Evolutionary conservation across 2,888 invertebrate species (phyloP), one percentile per base, ranked within the genome.

Genomic region (Drosophila borborema): DNA sequence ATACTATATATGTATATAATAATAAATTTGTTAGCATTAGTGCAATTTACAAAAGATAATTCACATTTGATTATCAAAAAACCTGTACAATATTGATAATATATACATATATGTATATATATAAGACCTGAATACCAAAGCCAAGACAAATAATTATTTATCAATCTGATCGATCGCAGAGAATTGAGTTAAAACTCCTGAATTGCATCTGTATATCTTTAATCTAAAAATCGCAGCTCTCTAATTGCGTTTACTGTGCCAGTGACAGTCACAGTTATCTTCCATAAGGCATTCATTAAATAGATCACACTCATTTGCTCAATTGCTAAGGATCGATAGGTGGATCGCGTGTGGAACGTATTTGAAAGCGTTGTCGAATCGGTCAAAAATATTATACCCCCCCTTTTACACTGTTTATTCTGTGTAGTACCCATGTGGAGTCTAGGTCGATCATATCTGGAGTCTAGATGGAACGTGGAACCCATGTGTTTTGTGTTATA

Each of bases 211-310:
- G 55, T 63, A 53, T 45, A 46, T 36, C 20, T 9, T 54, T 45
- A 60, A 46, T 66, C 16, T 66, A 58, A 51, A 49, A 63, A 61
- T 63, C 38, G 48, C 51, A 66, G 45, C 38, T 64, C 14, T 34
- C 65, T 54, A 64, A 53, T 66, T 66, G 51, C 65, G 65, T 20
- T 45, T 16, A 31, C 53, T 65, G 63, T 62, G 43, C 28, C 40
- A 64, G 31, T 68, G 65, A 48, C 49, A 61, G 61, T 63, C 63
- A 48, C 60, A 65, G 58, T 60, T 67, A 62, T 64, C 79, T 67
- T 67, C 73, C 77, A 64, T 79, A 79, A 79, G 79, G 79, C 79
- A 79, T 79, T 66, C 70, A 61, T 77, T 80, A 73, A 63, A 71
- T 68, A 65, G 70, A 79, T 79, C 79, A 79, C 79, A 79, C 81